Evolutionary conservation across 2,888 invertebrate species (phyloP), one percentile per base, ranked within the genome.

Genomic region (Drepana falcataria): DNA sequence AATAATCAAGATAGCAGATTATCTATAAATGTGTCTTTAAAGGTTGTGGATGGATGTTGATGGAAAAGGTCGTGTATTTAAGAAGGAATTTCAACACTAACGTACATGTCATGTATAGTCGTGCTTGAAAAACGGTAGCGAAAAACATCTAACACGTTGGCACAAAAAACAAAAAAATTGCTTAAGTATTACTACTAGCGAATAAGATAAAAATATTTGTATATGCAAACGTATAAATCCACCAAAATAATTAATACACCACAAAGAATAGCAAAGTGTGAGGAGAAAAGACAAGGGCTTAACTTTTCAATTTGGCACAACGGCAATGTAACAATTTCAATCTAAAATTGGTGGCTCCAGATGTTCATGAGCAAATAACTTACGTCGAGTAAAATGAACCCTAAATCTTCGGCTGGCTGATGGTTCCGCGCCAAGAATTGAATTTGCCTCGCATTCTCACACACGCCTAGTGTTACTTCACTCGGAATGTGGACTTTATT

Each of bases 341-440:
- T 83, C 79, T 80, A 75, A 81, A 81, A 81, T 81, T 76, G 74
- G 75, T 74, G 68, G 74, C 77, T 79, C 81, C 87, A 87, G 86
- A 86, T 88, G 88, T 86, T 88, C 82, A 79, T 81, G 80, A 81
- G 78, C 79, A 79, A 85, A 87, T 87, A 88, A 85, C 83, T 87
- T 83, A 83, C 77, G 73, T 71, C 71, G 75, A 76, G 77, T 78
- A 81, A 84, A 87, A 85, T 86, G 87, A 87, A 84, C 85, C 78
- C 79, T 88, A 88, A 88, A 89, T 89, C 87, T 85, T 81, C 74
- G 59, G 66, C 71, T 75, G 74, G 59, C 68, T 79, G 81, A 81
- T 81, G 82, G 80, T 81, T 76, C 73, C 71, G 76, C 73, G 83
- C 85, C 81, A 82, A 83, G 85, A 88, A 87, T 87, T 85, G 82